Conservation (phyloP, 2,797 vertebrate genomes). For the Tangara arthus region DNA sequence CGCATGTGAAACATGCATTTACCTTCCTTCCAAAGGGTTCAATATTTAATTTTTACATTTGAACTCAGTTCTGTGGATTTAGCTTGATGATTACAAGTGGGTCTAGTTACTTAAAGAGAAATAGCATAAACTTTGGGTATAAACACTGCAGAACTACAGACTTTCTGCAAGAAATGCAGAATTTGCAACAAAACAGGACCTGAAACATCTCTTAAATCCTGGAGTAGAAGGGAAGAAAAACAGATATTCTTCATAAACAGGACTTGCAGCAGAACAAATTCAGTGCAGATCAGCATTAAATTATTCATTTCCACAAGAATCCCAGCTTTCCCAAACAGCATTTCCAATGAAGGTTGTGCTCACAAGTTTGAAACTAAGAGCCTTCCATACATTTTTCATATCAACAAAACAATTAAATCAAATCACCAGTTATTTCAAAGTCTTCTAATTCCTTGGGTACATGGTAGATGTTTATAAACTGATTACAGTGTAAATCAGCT, state of each 20-base stretch:
- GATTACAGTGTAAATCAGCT: neutral
- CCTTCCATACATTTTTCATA: neutral
- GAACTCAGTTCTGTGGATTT: neutral
- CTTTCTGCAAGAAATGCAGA: neutral
- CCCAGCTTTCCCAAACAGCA: neutral
- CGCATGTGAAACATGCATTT: rapidly evolving
- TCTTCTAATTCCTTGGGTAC: neutral
- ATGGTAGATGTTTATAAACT: neutral
- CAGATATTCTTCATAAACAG: neutral
- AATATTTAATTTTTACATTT: neutral
- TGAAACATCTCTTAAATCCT: neutral
- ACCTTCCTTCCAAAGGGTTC: neutral
- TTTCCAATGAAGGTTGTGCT: neutral
- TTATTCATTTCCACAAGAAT: neutral
- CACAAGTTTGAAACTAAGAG: neutral
- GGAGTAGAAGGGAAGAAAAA: neutral
- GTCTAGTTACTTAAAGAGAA: neutral
- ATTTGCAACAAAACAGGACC: neutral
- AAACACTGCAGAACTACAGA: neutral
- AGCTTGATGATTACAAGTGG: neutral
- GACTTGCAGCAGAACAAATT: neutral
- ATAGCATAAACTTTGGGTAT: neutral
- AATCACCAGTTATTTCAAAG: neutral
- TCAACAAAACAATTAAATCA: neutral
- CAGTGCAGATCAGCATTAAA: neutral